Evolutionary conservation across 1,140 invertebrate genomes (phyloP), one percentile per base, ranked within the genome.

Genomic region (Drosophila simulans): DNA sequence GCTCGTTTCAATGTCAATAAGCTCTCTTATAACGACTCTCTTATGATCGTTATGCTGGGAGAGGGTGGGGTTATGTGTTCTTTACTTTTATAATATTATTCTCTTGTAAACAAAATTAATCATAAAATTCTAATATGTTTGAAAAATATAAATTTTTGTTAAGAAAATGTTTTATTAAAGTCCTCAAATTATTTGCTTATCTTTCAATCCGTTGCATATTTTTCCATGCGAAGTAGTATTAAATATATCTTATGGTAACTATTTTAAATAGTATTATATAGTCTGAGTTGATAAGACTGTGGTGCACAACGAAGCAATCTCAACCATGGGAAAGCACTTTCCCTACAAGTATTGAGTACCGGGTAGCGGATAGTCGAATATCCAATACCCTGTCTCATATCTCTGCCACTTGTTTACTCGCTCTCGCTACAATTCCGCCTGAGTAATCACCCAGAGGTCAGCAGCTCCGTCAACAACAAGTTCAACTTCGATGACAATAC

Each of bases 381-480:
- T 52, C 37, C 27, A 34, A 52, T 31, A 35, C 34, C 11, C 12
- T 25, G n/a, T 62, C 15, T 15, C 34, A n/a, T 40, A 13, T n/a
- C 35, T 39, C 27, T 27, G 15, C 49, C 15, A 12, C 13, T 70
- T 56, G 51, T 68, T 68, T 69, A 69, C 43, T 31, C 10, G n/a
- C 25, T 43, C 46, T 55, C 51, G 53, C 37, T 37, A 54, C 54
- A 54, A 72, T 52, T 54, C 25, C 27, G 37, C 39, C 40, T 45
- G 42, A 74, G 22, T 27, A 69, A 63, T 35, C 51, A 37, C 17
- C 49, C 22, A 35, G 71, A 68, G 64, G 64, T 68, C 64, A 68
- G 39, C 53, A 17, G 77, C 74, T 46, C 22, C 59, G 73, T 68
- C 69, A 82, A 75, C 65, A 82, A 75, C 83, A 78, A 74, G 77